Evolutionary conservation across 2,113 vertebrate species (phyloP).

Genomic region (Aspiorhynchus laticeps): DNA sequence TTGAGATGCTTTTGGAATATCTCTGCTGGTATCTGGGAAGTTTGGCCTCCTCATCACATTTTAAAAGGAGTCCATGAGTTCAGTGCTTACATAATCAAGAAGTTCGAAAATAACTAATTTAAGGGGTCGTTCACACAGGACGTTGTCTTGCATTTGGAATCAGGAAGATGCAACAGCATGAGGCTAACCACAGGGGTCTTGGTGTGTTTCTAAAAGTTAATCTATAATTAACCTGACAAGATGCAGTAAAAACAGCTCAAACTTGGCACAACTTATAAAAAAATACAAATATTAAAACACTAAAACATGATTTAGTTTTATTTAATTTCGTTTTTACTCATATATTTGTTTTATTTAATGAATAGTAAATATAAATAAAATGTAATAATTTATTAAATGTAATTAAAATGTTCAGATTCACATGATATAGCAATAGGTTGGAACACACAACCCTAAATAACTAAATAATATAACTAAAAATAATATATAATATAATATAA

Average conservation of each 20-base stretch:
- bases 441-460: no score
- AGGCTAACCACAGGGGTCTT: neutral
- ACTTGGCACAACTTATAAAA: neutral
- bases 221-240: neutral
- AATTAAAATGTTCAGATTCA: no score
- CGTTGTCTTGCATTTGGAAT: no score
- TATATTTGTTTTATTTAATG: no score
- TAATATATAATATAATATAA: no score
- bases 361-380: no score
- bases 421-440: no score
- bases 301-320: no score
- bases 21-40: neutral
- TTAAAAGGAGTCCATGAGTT: constrained; percentile 22
- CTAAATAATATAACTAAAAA: no score
- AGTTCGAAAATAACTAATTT: neutral
- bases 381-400: no score
- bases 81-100: constrained; percentile 4
- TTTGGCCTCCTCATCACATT: constrained; percentile 31
- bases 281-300: no score
- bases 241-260: neutral
- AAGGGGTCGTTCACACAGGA: neutral
- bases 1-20: constrained; percentile 23
- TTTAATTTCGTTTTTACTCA: no score
- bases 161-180: neutral
- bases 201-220: neutral